Percentiles rank a stretch among this genome's conserved stretches.
These are phyloP conservation scores for Onychostruthus taczanowskii DNA, from an alignment of 2,113 vertebrate genomes.

Conservation along the genomic window DNA sequence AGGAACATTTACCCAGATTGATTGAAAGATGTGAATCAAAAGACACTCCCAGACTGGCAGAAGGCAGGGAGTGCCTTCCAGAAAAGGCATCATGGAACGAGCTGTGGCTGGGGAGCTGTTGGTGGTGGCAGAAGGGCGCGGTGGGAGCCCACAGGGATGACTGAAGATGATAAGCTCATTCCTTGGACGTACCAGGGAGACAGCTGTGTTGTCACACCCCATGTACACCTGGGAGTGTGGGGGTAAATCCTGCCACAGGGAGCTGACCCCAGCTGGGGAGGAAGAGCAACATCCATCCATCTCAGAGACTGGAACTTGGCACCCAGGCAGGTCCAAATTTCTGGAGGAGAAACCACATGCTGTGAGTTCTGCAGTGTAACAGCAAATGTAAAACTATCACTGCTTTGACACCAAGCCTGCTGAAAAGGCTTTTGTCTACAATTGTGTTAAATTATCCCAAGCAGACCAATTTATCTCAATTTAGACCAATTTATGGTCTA, in stretches of 20 bases:
- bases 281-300: background rate
- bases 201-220: background rate
- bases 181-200: background rate
- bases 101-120: fast-evolving
- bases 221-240: background rate
- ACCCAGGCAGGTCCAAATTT: constrained; percentile 2
- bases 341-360: constrained; percentile 11
- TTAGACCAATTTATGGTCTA: background rate
- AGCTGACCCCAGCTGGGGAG: background rate
- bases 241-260: background rate
- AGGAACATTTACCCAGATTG: fast-evolving
- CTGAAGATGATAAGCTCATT: background rate
- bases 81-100: background rate
- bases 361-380: background rate
- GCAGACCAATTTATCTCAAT: background rate
- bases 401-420: background rate
- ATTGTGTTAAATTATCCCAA: background rate
- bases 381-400: constrained; percentile 26
- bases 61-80: background rate
- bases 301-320: constrained; percentile 1
- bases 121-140: background rate
- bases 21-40: background rate
- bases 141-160: background rate
- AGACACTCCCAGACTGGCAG: background rate
- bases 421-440: background rate